Evolutionary conservation across 2,797 vertebrate genomes (phyloP).

Genomic region (Rhinogobio ventralis): DNA sequence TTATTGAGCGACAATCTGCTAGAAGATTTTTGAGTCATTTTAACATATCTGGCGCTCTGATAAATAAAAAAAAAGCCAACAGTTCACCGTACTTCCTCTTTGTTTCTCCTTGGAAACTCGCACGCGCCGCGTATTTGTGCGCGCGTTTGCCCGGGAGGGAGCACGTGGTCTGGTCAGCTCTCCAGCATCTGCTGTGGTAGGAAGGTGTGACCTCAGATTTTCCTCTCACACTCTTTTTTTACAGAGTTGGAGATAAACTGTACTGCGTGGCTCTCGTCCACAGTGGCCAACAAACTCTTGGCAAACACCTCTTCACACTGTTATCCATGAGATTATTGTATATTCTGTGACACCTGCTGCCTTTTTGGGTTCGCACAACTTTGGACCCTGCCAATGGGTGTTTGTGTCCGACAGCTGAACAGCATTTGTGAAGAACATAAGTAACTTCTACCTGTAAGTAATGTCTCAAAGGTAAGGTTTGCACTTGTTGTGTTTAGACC

Average conservation of each 20-base stretch:
- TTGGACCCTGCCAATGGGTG: neutral
- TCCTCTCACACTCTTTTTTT: conserved; percentile 37
- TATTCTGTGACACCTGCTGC: conserved; percentile 48
- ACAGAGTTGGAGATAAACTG: conserved; percentile 48
- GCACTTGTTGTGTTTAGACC: neutral
- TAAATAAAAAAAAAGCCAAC: neutral
- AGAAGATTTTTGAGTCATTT: neutral
- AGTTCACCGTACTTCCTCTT: conserved; percentile 4
- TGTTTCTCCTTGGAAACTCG: conserved; percentile 42
- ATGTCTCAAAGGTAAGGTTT: conserved; percentile 30
- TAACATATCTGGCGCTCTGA: neutral
- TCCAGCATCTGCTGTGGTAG: conserved; percentile 41
- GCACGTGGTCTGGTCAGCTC: conserved; percentile 46
- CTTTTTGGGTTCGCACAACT: conserved; percentile 7
- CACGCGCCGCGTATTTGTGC: neutral
- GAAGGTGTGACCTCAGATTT: conserved; percentile 55
- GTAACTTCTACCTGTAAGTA: neutral
- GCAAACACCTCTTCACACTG: conserved; percentile 8
- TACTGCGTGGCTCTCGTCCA: neutral
- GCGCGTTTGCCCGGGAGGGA: conserved; percentile 30
- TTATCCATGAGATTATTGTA: conserved; percentile 1
- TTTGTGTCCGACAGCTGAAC: conserved; percentile 20
- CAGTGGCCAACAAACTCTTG: neutral
- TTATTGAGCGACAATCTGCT: neutral
- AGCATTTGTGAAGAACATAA: conserved; percentile 37